Base-by-base conservation (phyloP, 2,113 vertebrate genomes). In the Actenoides lindsayi region DNA sequence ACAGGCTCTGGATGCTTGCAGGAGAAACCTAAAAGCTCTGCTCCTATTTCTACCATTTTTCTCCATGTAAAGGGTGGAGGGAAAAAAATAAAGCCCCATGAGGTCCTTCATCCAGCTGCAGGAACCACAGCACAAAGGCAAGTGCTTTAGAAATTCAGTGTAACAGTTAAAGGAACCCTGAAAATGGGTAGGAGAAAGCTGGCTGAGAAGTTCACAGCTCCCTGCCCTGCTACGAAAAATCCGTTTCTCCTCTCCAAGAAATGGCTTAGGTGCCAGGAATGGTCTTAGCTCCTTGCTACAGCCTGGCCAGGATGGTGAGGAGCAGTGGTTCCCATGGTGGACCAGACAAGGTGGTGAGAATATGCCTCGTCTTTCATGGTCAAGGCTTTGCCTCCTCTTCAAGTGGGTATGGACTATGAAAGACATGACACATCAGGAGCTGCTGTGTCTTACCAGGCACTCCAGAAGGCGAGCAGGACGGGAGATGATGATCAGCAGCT, bases 401-500 rank as follows among this genome's bases (percentile, higher is more conserved):
- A 1, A 42, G 33, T 23, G n/a, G 67, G 67, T 8, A 11, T 30
- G 19, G 48, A 71, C 6, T 53, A 11, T 13, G 53, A 59, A 65
- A 42, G 50, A 62, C 31, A 75, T 74, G 51, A 41, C 48, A n/a
- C 44, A 37, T 6, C 14, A 41, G 42, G 60, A 77, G 27, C 37
- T 39, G 20, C 33, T 10, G 3, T 3, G 37, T 63, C 98, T 98
- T 94, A 99, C 99, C 98, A 99, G 97, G 92, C 99, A 99, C 94
- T 99, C 99, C 4, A 99, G 98, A 30, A 99, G 99, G 13, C 99
- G 98, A 8, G 99, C 99, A 0, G 99, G 99, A 6, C 99, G 98
- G 4, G 99, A 99, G 96, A 99, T 99, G 94, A 99, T 98, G 92
- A 99, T 99, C 69, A 99, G 98, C 86, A 99, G 98, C 96, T 99